phyloP scores from a whole-genome alignment of 2,113 vertebrate species.

The Clupea harengus region DNA sequence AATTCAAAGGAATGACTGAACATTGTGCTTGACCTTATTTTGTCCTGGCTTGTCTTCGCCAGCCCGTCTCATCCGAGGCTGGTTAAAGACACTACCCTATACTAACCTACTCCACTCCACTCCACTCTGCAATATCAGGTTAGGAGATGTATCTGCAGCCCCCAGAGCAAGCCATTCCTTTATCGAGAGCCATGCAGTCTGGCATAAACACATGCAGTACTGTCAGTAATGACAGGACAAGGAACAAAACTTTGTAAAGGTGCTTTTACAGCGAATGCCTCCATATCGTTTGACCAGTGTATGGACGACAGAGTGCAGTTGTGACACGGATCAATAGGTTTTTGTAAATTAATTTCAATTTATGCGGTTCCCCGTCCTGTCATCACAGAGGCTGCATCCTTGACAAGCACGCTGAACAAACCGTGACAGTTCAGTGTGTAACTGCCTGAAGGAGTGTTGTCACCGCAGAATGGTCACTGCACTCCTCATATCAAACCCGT shows the following conservation, averaged over 20 bases:
- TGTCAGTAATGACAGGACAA: not conserved
- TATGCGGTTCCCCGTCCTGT: not conserved
- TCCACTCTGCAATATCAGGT: not conserved
- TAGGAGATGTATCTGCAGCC: not conserved
- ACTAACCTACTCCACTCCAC: not conserved
- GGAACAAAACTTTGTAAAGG: not conserved
- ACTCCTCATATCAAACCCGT: slow-evolving; percentile 25
- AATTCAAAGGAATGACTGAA: slow-evolving; percentile 37
- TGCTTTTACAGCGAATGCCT: not conserved
- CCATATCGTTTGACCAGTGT: not conserved
- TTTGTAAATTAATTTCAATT: not conserved
- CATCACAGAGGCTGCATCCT: not conserved
- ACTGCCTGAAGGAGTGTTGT: not conserved
- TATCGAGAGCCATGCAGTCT: not conserved
- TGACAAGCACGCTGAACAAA: not conserved
- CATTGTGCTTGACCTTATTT: slow-evolving; percentile 4
- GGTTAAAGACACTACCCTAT: not conserved
- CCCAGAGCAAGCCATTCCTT: not conserved
- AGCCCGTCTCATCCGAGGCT: not conserved
- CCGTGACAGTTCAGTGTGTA: not conserved
- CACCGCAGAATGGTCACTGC: not conserved
- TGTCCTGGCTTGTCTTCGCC: not conserved
- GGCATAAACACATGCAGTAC: not conserved
- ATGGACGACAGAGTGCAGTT: not conserved
- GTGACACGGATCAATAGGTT: not conserved